Base-by-base conservation (phyloP, 2,888 invertebrate genomes). In the Ichneumoninae sp. region DNA sequence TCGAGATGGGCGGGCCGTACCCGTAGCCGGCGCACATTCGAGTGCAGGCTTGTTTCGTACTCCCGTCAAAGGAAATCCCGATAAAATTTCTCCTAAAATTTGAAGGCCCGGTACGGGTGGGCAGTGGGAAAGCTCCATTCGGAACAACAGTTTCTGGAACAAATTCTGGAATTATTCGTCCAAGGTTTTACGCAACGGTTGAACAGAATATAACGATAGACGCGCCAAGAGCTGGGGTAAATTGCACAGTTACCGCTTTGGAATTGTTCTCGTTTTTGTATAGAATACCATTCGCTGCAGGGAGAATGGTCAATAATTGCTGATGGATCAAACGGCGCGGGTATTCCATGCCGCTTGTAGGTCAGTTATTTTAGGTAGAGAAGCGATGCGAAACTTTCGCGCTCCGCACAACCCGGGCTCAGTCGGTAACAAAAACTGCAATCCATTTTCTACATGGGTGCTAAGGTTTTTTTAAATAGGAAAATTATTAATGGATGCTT, bases 11-110 rank as follows among this genome's bases (percentile, higher is more conserved):
- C n/a, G n/a, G 30, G 16, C 13, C 30, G 60, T 16, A 30, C 33
- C 30, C 16, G 16, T 62, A 33, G 6, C 6, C 30, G 62, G 30
- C 13, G 13, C 62, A 62, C 33, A 30, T 30, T 62, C 62, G 33
- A 6, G 10, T 16, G 13, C 33, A 33, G 33, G 16, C 30, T 62
- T 16, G 62, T n/a, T 33, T 33, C 26, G 66, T 19, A n/a, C 36
- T 7, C 22, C 6, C 16, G 5, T 22, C 44, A 68, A 7, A 68
- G 40, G 47, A 68, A 68, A 47, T 26, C 26, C 44, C 7, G 47
- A 69, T 52, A 52, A 69, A 69, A 3, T 69, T 69, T 69, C 69
- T 0, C n/a, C 30, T 16, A 69, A 52, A 52, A 52, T 69, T 50
- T 5, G 4, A 69, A 62, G 13, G 33, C 33, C 13, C 62, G 16